Base-by-base conservation (phyloP, 1,140 invertebrate genomes). In the Papilio polyxenes region DNA sequence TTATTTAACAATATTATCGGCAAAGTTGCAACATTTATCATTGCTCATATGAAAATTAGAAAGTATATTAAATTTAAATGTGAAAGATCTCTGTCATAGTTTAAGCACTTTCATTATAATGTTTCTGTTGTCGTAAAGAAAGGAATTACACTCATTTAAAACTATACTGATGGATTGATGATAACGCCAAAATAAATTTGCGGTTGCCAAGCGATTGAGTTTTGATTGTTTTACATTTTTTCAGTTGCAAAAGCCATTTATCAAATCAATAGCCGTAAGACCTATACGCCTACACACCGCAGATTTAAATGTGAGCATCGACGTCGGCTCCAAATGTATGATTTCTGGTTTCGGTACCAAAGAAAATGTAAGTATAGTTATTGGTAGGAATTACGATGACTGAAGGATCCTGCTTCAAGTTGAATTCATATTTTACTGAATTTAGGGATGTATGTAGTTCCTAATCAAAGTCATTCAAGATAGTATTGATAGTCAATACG, bases 261-360 rank as follows among this genome's bases (percentile, higher is more conserved):
- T 82, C 13, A 56, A 31, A 53, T 80, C 83, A 11, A 31, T 76
- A 10, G 44, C 37, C 20, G 81, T 86, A 1, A 84, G 83, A 78
- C 84, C 86, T 15, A 84, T 87, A 20, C 86, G 86, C 15, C 56
- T 87, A 31, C 82, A 86, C 44, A 74, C 80, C 23, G 31, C 77
- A 51, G 80, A 83, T 7, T 62, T 49, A 7, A 59, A 82, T 49
- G 49, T 81, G 31, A 51, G 56, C 44, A 49, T 83, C 10, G 53
- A 78, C 10, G 59, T 65, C 9, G 83, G 81, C 3, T 59, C 82
- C 11, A 75, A 81, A 69, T 87, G 85, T 75, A 65, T 85, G 9
- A 81, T 85, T 8, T 85, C 85, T 17, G 85, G 85, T 17, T 86
- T 80, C 76, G 85, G 85, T 3, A 56, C 83, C 13, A 83, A 83